Conservation (phyloP, 1,140 invertebrate genomes). For the Neomicropteryx cornuta region DNA sequence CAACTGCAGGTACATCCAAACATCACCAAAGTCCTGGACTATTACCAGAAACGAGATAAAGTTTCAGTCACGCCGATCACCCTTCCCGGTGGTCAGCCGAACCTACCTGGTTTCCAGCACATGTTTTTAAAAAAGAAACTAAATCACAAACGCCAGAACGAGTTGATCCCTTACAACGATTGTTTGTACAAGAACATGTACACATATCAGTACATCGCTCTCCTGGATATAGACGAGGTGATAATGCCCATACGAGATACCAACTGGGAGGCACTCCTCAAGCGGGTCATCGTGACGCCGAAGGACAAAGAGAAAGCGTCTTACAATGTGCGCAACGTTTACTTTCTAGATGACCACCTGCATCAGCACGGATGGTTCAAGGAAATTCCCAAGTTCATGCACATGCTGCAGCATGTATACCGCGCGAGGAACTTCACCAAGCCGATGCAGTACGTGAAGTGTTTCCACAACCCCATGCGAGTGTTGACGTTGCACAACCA, state of each 20-base stretch:
- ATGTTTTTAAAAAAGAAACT: constrained; percentile 81
- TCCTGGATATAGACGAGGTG: constrained; percentile 90
- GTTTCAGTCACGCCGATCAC: constrained; percentile 80
- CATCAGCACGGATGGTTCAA: constrained; percentile 73
- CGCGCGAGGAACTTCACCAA: constrained; percentile 85
- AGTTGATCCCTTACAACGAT: constrained; percentile 94
- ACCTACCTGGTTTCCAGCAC: constrained; percentile 77
- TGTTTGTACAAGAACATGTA: constrained; percentile 91
- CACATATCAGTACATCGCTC: constrained; percentile 78
- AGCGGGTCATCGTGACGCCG: constrained; percentile 55
- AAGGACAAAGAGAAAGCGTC: constrained; percentile 53
- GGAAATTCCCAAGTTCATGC: constrained; percentile 80
- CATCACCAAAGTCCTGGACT: constrained; percentile 74
- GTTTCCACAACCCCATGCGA: constrained; percentile 84
- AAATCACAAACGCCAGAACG: constrained; percentile 87
- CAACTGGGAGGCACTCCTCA: constrained; percentile 75
- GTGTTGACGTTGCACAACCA: constrained; percentile 88
- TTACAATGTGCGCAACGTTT: constrained; percentile 88
- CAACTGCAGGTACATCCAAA: constrained; percentile 85
- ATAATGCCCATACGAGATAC: constrained; percentile 78
- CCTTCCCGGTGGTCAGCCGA: constrained; percentile 83
- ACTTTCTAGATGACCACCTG: constrained; percentile 84
- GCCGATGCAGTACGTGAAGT: constrained; percentile 88
- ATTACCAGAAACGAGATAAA: constrained; percentile 65
- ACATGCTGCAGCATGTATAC: constrained; percentile 90